phyloP scores from a whole-genome alignment of 2,113 vertebrate genomes.

The Rhagologus leucostigma region DNA sequence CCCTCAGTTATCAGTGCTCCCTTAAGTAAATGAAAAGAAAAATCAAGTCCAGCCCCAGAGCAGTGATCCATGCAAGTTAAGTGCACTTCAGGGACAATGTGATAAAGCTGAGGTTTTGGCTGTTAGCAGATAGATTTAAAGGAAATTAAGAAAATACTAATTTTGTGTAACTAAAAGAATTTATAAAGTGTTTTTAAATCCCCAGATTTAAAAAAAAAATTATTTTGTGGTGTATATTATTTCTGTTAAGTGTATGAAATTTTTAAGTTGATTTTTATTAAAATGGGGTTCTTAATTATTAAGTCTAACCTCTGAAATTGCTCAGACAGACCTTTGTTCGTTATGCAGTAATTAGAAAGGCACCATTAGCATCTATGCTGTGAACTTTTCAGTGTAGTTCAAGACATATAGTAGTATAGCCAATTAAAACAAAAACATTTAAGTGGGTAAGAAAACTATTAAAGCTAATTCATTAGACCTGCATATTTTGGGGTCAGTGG shows the following conservation, averaged over 20 bases:
- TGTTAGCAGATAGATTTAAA: conserved; percentile 1
- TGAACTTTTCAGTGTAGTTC: conserved; percentile 78
- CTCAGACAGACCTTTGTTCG: conserved; percentile 73
- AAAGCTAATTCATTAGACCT: conserved; percentile 77
- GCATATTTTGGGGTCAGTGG: conserved; percentile 72
- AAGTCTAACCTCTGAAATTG: conserved; percentile 70
- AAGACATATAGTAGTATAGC: conserved; percentile 67
- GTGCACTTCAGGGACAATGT: neutral
- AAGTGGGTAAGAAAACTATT: conserved; percentile 73
- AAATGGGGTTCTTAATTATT: conserved; percentile 63
- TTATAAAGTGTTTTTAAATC: neutral
- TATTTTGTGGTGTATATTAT: neutral
- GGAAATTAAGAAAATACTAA: neutral
- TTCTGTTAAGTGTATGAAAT: neutral
- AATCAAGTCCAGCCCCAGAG: neutral
- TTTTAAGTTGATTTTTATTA: conserved; percentile 35
- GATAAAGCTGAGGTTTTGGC: neutral
- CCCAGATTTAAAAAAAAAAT: neutral
- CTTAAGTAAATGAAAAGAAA: neutral
- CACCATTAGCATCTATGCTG: conserved; percentile 72
- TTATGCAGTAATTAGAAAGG: conserved; percentile 77
- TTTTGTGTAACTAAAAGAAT: neutral
- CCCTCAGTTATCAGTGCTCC: neutral
- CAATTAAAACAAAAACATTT: conserved; percentile 81
- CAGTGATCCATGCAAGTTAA: conserved; percentile 37